Base-by-base conservation (phyloP, 2,888 invertebrate species). In the Apodemia hepburni region DNA sequence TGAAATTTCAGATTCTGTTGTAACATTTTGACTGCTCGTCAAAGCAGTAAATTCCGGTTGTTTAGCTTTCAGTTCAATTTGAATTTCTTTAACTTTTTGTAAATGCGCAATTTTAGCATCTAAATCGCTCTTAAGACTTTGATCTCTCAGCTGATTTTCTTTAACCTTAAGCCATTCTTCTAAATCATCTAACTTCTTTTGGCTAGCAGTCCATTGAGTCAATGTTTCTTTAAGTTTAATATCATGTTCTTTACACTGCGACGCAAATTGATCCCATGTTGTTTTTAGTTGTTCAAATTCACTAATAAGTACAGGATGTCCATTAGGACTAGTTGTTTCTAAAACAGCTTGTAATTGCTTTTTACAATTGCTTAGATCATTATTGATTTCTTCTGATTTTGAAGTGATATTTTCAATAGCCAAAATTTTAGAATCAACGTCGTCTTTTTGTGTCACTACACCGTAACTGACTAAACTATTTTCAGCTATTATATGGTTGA, bases 131-230 rank as follows among this genome's bases (percentile, higher is more conserved):
- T 97, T 97, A 2, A 98, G 92, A 70, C 97, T 96, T 82, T 97
- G 97, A 79, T 98, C 97, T 82, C 98, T 96, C 0, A 98, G 94
- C 77, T 96, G 95, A 60, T 93, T 93, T 84, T 98, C 98, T 77
- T 96, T 96, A 61, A 95, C 93, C 78, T 96, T 97, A 60, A 97
- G 92, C 98, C 98, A 98, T 59, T 93, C 92, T 74, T 96, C 96
- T 2, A 98, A 88, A 64, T 93, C 93, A 69, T 97, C 96, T 42
- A 97, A 93, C 22, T 95, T 93, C 59, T 93, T 94, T 74, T 97
- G 96, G 71, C 97, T 96, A 76, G 96, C 95, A 57, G 95, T 95
- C 95, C 97, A 97, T 76, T 96, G 95, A 59, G 94, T 94, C 68
- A 96, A 94, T 8, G 97, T 93, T 66, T 95, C 94, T 71, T 95